Evolutionary conservation across 2,113 vertebrate species (phyloP).

Genomic region (Ammodytes marinus): DNA sequence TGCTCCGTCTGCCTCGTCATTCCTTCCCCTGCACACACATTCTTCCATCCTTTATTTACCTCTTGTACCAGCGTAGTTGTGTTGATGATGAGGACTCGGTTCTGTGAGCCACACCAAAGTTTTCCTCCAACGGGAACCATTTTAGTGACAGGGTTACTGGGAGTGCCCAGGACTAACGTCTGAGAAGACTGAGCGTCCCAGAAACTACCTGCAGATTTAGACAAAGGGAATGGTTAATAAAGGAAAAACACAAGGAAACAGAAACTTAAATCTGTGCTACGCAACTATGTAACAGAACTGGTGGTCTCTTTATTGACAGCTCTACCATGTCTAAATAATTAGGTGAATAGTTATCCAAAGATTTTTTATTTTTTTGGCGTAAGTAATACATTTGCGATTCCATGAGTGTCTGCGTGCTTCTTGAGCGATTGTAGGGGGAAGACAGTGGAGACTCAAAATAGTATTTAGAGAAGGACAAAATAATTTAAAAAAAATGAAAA

Average conservation of each 20-base stretch:
- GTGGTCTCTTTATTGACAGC: no score
- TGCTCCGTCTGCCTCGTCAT: background rate
- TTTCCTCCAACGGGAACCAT: slow-evolving; percentile 95
- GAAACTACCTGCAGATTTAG: slow-evolving; percentile 89
- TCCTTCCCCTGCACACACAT: background rate
- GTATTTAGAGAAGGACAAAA: no score
- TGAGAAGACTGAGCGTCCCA: slow-evolving; percentile 98
- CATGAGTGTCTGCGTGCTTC: no score
- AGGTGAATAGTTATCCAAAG: no score
- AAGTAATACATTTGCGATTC: no score
- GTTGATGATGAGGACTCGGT: slow-evolving; percentile 92
- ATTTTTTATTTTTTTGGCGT: no score
- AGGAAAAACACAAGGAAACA: background rate
- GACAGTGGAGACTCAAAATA: no score
- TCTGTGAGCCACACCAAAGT: slow-evolving; percentile 97
- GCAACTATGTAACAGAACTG: no score
- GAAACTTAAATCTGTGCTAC: background rate
- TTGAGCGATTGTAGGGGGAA: no score
- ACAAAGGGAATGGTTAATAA: background rate
- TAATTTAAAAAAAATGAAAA: no score
- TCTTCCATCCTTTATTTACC: slow-evolving; percentile 83
- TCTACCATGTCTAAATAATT: no score
- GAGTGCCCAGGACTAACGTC: slow-evolving; percentile 89
- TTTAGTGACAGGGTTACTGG: slow-evolving; percentile 93
- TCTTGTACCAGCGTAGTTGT: slow-evolving; percentile 90